phyloP scores from a whole-genome alignment of 2,113 vertebrate genomes.

The Coptodon bakossiorum region DNA sequence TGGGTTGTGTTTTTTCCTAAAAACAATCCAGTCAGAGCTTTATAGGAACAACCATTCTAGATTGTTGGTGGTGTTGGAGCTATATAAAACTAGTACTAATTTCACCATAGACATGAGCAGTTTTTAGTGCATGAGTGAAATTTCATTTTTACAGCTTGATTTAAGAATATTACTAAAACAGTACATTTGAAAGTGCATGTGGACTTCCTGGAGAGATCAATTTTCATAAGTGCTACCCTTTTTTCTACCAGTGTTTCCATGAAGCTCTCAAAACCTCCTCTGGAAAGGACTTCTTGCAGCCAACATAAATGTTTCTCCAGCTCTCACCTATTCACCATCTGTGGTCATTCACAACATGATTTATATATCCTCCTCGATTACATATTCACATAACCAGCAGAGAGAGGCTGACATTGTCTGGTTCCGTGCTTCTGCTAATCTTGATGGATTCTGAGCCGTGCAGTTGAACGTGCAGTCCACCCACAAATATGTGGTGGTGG shows the following conservation, averaged over 20 bases:
- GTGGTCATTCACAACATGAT: slow-evolving; percentile 18
- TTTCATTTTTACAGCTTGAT: neutral
- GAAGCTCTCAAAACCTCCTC: neutral
- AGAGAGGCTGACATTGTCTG: neutral
- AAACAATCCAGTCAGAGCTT: neutral
- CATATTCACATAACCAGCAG: neutral
- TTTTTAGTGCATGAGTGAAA: neutral
- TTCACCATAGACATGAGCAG: neutral
- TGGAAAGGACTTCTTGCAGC: slow-evolving; percentile 25
- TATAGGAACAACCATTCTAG: neutral
- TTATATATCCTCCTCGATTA: neutral
- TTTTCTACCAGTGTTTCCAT: slow-evolving; percentile 38
- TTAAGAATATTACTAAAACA: neutral
- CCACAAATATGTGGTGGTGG: slow-evolving; percentile 59
- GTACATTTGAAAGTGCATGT: neutral
- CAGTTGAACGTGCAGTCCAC: neutral
- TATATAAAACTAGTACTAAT: neutral
- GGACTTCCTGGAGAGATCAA: neutral
- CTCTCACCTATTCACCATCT: slow-evolving; percentile 30
- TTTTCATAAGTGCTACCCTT: slow-evolving; percentile 9
- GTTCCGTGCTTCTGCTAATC: slow-evolving; percentile 10
- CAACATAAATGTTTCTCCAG: slow-evolving; percentile 51
- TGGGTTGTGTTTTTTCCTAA: neutral
- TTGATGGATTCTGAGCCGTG: slow-evolving; percentile 24
- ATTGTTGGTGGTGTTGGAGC: neutral